Conservation (phyloP, 2,113 vertebrate species). For the Channa argus region DNA sequence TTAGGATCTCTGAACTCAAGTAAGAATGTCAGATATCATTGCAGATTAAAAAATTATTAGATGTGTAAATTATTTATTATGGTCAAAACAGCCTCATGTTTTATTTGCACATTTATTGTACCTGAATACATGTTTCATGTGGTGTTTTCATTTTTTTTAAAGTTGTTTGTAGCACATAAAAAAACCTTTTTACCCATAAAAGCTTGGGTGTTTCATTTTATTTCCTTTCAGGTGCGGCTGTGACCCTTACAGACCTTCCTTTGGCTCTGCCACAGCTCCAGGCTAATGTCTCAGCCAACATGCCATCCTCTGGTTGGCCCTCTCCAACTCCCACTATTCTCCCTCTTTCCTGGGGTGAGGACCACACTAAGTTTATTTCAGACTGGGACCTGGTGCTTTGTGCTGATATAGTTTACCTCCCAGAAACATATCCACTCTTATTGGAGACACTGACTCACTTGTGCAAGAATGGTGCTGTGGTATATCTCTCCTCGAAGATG, state of each 20-base stretch:
- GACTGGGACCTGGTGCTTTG: slow-evolving; percentile 89
- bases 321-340: slow-evolving; percentile 69
- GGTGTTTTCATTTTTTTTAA: no score
- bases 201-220: background rate
- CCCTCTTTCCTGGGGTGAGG: slow-evolving; percentile 87
- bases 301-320: slow-evolving; percentile 70
- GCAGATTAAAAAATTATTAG: no score
- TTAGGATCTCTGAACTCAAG: no score
- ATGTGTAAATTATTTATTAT: no score
- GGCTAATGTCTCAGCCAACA: slow-evolving; percentile 84
- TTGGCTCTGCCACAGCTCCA: slow-evolving; percentile 84
- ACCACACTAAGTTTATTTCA: slow-evolving; percentile 82
- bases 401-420: slow-evolving; percentile 88
- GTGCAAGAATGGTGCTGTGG: slow-evolving; percentile 76
- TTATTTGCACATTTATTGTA: no score
- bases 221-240: slow-evolving; percentile 81
- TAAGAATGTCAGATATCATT: no score
- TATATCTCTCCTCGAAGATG: slow-evolving; percentile 89
- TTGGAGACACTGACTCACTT: slow-evolving; percentile 86
- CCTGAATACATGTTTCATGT: no score
- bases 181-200: no score
- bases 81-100: no score
- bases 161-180: no score
- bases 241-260: slow-evolving; percentile 90
- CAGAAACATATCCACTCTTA: slow-evolving; percentile 85